A percentile compares a stretch with the other conserved stretches of the same genome.
Conservation (phyloP, 1,140 invertebrate species). For the Drosophila littoralis region DNA sequence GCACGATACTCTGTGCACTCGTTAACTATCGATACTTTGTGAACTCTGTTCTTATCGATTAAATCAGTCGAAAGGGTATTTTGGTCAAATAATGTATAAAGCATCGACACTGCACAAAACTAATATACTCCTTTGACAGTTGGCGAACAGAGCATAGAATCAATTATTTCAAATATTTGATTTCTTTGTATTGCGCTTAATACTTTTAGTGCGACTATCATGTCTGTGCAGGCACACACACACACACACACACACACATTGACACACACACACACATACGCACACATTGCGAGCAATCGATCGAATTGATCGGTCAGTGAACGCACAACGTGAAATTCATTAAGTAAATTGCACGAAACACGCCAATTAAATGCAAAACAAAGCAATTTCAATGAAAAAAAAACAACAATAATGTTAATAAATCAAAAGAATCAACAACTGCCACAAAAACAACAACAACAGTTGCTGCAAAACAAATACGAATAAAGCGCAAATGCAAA, state of each 20-base stretch:
- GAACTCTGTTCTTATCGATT: too few relatives aligned
- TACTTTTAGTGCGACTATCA: not conserved
- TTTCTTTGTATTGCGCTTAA: too few relatives aligned
- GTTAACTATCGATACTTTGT: too few relatives aligned
- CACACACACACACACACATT: not conserved
- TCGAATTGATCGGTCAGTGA: slow-evolving; percentile 63
- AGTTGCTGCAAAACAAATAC: slow-evolving; percentile 31
- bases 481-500: slow-evolving; percentile 34
- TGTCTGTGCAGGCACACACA: not conserved
- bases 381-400: slow-evolving; percentile 58
- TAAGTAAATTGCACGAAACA: slow-evolving; percentile 68
- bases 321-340: slow-evolving; percentile 64
- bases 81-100: too few relatives aligned
- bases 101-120: too few relatives aligned
- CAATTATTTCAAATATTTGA: too few relatives aligned
- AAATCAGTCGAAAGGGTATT: too few relatives aligned
- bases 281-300: slow-evolving; percentile 14
- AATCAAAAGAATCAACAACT: slow-evolving; percentile 13
- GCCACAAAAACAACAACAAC: not conserved
- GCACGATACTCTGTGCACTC: too few relatives aligned
- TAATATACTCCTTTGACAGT: too few relatives aligned
- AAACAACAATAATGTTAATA: slow-evolving; percentile 10
- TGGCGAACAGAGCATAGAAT: too few relatives aligned
- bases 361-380: slow-evolving; percentile 69
- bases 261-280: not conserved